Evolutionary conservation across 64 coral and sea anemone genomes (phyloP).

Genomic region (Trachythela sp.): DNA sequence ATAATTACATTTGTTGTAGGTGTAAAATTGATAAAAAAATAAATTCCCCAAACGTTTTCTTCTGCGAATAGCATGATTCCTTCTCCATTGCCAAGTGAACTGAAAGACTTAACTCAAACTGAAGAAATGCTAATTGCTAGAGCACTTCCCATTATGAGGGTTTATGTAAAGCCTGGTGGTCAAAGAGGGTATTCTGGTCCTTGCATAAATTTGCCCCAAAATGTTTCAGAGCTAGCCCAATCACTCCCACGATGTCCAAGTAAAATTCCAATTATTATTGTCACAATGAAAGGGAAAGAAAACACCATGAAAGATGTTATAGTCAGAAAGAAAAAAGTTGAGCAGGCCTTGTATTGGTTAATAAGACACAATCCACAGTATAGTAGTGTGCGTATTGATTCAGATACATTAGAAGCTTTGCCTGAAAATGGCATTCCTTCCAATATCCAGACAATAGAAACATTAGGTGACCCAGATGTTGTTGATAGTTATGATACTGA

Average conservation of each 20-base stretch:
- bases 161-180: not conserved
- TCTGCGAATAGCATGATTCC: slow-evolving; percentile 8
- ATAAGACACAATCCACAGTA: slow-evolving; percentile 3
- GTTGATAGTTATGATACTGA: slow-evolving; percentile 12
- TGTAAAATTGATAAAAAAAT: not conserved
- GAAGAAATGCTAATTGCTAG: not conserved
- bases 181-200: too few relatives aligned
- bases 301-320: slow-evolving; percentile 15
- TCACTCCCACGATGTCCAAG: not conserved
- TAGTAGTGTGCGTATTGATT: not conserved
- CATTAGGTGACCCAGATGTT: not conserved
- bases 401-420: not conserved
- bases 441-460: slow-evolving; percentile 11
- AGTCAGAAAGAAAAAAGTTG: not conserved
- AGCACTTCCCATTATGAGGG: not conserved
- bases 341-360: not conserved
- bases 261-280: slow-evolving; percentile 17
- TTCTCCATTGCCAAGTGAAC: not conserved
- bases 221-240: not conserved
- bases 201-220: slow-evolving; percentile 13
- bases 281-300: not conserved
- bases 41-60: not conserved
- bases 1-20: slow-evolving; percentile 10
- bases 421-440: slow-evolving; percentile 1
- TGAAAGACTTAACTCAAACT: slow-evolving; percentile 2